Percentiles rank a stretch among this genome's conserved stretches.
phyloP scores from a whole-genome alignment of 1,140 invertebrate genomes.

The Atopsyche davidsoni region DNA sequence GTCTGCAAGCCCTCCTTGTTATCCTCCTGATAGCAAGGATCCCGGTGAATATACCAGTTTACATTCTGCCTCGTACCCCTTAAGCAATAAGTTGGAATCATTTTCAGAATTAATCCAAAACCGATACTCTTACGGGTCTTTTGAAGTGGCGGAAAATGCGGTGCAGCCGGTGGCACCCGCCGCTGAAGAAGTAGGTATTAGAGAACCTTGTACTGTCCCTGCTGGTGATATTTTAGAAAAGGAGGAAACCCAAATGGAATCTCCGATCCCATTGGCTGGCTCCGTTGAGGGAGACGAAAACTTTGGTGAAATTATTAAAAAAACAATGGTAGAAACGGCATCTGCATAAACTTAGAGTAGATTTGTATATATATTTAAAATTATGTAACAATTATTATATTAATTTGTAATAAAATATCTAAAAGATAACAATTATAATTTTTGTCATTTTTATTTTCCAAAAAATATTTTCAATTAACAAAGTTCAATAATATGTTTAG shows the following conservation, averaged over 20 bases:
- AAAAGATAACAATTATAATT: constrained; percentile 11
- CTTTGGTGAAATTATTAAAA: constrained; percentile 88
- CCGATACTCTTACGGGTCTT: constrained; percentile 48
- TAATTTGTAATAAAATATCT: constrained; percentile 18
- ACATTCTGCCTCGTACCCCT: constrained; percentile 49
- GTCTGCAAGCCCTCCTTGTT: constrained; percentile 35
- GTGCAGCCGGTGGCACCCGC: constrained; percentile 8
- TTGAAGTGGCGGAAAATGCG: constrained; percentile 32
- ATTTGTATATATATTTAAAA: neutral
- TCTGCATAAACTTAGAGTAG: constrained; percentile 54
- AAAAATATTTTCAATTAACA: too few relatives aligned
- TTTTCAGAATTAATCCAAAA: constrained; percentile 61
- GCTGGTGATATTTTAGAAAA: constrained; percentile 30
- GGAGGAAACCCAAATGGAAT: constrained; percentile 16
- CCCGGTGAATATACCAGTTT: constrained; percentile 51
- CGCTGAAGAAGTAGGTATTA: constrained; percentile 11
- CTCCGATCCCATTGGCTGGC: constrained; percentile 19
- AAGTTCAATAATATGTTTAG: too few relatives aligned
- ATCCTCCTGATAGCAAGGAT: constrained; percentile 39
- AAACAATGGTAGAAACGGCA: constrained; percentile 86
- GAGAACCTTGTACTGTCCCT: constrained; percentile 22
- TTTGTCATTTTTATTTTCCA: too few relatives aligned
- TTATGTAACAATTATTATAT: constrained; percentile 9
- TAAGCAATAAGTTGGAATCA: constrained; percentile 62
- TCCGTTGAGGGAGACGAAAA: constrained; percentile 54